phyloP scores from a whole-genome alignment of 2,797 vertebrate genomes.

The Lateolabrax maculatus region DNA sequence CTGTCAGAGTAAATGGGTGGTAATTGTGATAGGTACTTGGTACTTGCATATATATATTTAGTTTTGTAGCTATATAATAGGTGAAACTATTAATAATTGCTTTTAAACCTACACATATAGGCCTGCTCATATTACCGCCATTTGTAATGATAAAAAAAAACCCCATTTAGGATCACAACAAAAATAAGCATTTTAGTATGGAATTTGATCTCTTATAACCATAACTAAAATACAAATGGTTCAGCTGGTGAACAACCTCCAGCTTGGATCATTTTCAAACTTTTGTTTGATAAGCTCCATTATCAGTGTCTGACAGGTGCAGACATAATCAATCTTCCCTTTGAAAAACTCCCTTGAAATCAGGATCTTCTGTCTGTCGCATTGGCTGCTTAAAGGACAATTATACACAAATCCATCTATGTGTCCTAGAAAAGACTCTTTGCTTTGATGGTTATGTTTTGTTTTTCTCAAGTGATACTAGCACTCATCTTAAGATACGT shows the following conservation, averaged over 20 bases:
- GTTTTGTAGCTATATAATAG: background rate
- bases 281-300: slow-evolving; percentile 28
- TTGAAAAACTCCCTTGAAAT: slow-evolving; percentile 2
- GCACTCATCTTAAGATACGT: background rate
- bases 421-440: slow-evolving; percentile 8
- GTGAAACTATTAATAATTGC: background rate
- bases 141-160: background rate
- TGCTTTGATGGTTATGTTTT: background rate
- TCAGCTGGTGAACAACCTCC: slow-evolving; percentile 1
- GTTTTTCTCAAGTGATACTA: background rate
- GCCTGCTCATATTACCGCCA: background rate
- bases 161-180: background rate
- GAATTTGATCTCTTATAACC: background rate
- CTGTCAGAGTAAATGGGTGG: background rate
- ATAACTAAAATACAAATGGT: background rate
- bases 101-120: background rate
- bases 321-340: slow-evolving; percentile 29
- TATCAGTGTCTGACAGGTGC: slow-evolving; percentile 44
- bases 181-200: background rate
- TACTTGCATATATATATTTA: background rate
- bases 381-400: background rate
- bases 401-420: background rate
- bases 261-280: background rate
- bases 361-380: slow-evolving; percentile 1
- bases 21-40: too few species aligned